A percentile compares a stretch with the other conserved stretches of the same genome.
Conservation (phyloP, 2,113 vertebrate genomes). For the Brachionichthys hirsutus region DNA sequence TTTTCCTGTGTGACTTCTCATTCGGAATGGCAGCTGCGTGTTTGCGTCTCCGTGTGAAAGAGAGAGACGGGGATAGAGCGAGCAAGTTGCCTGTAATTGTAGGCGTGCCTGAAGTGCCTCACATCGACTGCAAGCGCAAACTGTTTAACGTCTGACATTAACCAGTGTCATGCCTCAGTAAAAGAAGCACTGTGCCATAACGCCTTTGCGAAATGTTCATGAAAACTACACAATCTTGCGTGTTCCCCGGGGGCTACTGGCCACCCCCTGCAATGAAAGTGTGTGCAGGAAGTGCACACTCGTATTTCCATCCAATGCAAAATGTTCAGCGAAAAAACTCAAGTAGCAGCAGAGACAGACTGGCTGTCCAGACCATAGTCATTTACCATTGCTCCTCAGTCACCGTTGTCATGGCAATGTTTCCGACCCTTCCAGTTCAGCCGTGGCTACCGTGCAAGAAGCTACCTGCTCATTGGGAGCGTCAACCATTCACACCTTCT, state of each 20-base stretch:
- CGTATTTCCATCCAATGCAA: neutral
- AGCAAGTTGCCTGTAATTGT: conserved; percentile 34
- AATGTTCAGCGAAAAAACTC: neutral
- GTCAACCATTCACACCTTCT: too few species aligned
- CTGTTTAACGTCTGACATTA: conserved; percentile 14
- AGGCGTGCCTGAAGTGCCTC: conserved; percentile 11
- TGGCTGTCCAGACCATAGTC: too few species aligned
- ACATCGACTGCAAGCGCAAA: conserved; percentile 24
- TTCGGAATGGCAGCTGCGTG: conserved; percentile 27
- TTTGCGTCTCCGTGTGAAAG: too few species aligned
- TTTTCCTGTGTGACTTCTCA: conserved; percentile 62
- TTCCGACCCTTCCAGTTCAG: too few species aligned
- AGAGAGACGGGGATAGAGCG: neutral
- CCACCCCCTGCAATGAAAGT: neutral
- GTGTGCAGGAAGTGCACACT: neutral
- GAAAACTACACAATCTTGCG: neutral
- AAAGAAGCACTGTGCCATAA: conserved; percentile 11
- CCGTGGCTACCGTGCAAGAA: too few species aligned
- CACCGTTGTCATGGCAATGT: too few species aligned
- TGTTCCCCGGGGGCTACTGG: neutral
- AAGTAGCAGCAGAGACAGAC: too few species aligned
- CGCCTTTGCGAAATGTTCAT: conserved; percentile 6
- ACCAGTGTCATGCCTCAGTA: conserved; percentile 10
- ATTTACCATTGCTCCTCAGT: too few species aligned
- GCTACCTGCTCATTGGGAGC: too few species aligned